Conservation (phyloP, 2,888 invertebrate species). For the Coelinius sp. region DNA sequence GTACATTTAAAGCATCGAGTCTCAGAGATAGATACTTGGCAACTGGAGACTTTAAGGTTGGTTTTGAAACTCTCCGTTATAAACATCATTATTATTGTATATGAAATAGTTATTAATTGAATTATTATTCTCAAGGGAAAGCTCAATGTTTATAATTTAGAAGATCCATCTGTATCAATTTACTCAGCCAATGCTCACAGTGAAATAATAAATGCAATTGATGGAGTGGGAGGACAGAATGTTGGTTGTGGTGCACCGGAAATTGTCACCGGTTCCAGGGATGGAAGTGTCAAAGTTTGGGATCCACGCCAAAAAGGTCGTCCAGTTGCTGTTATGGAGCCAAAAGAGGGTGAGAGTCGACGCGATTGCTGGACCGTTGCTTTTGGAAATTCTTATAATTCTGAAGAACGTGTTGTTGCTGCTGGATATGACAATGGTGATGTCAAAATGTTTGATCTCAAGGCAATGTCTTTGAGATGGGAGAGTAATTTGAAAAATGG, state of each 20-base stretch:
- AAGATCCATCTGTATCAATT: conserved; percentile 79
- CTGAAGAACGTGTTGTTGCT: conserved; percentile 86
- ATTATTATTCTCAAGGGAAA: conserved; percentile 73
- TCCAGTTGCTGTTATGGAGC: conserved; percentile 92
- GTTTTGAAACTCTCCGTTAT: neutral
- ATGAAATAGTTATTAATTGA: neutral
- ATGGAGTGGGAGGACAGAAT: conserved; percentile 87
- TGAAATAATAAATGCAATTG: conserved; percentile 91
- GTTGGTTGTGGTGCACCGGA: conserved; percentile 93
- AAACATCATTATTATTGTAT: too few relatives aligned
- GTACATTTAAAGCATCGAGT: conserved; percentile 91
- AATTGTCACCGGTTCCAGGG: conserved; percentile 93
- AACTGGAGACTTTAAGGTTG: conserved; percentile 85
- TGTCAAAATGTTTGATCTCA: conserved; percentile 92
- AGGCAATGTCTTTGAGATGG: conserved; percentile 88
- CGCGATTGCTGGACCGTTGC: conserved; percentile 96
- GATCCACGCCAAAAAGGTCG: conserved; percentile 90
- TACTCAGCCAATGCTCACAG: conserved; percentile 87
- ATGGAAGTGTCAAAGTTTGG: conserved; percentile 97
- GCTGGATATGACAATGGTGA: conserved; percentile 98
- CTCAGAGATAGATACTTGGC: conserved; percentile 86
- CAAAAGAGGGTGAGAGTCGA: conserved; percentile 78
- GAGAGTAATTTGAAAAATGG: conserved; percentile 95
- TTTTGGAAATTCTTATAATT: conserved; percentile 92
- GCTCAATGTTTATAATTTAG: conserved; percentile 74